Conservation (phyloP, 2,888 invertebrate genomes). For the Scaptomyza cyrtandrae region DNA sequence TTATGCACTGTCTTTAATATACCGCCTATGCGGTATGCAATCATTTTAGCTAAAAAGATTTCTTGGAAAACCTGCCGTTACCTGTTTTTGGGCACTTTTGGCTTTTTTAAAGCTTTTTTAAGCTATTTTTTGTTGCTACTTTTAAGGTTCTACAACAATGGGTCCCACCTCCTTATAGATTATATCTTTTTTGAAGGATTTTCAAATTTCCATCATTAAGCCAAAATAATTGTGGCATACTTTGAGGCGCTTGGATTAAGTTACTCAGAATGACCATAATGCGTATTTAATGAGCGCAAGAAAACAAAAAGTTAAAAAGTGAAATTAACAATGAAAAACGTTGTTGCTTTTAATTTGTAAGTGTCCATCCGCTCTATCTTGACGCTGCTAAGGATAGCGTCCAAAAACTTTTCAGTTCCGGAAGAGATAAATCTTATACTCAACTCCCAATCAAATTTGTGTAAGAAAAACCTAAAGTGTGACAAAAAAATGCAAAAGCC, state of each 20-base stretch:
- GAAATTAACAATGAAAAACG: not conserved
- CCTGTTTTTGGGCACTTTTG: no score
- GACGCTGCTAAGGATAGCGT: not conserved
- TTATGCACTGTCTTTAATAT: no score
- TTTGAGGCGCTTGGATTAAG: slow-evolving; percentile 25
- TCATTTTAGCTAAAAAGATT: no score
- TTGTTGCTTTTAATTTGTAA: not conserved
- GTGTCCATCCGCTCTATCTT: not conserved
- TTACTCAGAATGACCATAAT: slow-evolving; percentile 33
- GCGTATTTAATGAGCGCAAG: not conserved
- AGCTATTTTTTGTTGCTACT: no score
- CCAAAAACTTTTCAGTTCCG: not conserved
- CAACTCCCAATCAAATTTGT: not conserved
- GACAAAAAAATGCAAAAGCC: not conserved
- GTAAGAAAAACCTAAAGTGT: not conserved
- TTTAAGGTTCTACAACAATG: no score
- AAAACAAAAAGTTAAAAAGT: not conserved
- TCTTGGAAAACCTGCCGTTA: no score
- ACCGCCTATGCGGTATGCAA: no score
- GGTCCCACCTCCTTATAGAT: no score
- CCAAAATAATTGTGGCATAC: slow-evolving; percentile 30
- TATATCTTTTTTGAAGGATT: no score
- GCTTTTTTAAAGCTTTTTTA: no score
- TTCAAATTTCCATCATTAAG: not conserved
- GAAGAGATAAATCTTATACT: not conserved